phyloP scores from a whole-genome alignment of 2,113 vertebrate genomes.

The Megalops atlanticus region DNA sequence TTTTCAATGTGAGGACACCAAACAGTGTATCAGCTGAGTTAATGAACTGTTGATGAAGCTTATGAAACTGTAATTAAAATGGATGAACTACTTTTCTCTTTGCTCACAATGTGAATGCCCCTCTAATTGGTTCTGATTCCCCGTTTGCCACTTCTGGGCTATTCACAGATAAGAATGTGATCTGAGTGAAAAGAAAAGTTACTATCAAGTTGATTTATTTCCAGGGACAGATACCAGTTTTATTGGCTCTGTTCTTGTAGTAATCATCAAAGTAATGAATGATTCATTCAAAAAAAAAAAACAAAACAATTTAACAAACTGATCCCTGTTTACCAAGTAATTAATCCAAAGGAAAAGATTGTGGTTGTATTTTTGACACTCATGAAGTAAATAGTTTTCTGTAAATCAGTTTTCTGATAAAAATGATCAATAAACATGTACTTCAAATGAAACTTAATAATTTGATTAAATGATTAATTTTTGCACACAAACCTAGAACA shows the following conservation, averaged over 20 bases:
- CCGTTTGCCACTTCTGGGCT: not conserved
- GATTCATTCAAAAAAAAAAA: too few relatives aligned
- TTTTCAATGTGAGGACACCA: too few relatives aligned
- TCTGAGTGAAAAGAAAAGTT: not conserved
- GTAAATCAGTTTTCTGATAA: not conserved
- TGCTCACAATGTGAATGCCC: not conserved
- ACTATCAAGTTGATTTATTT: not conserved
- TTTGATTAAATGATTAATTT: too few relatives aligned
- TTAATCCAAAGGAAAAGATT: not conserved
- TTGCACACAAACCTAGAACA: too few relatives aligned
- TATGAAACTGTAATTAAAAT: too few relatives aligned
- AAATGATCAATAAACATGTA: not conserved
- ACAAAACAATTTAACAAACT: not conserved
- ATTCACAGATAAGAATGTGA: too few relatives aligned
- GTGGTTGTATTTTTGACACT: not conserved
- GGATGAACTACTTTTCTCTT: too few relatives aligned
- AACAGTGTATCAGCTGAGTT: too few relatives aligned
- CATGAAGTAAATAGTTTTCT: not conserved
- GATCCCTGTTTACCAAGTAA: not conserved
- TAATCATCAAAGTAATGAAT: too few relatives aligned
- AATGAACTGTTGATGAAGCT: too few relatives aligned
- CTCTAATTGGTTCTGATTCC: not conserved
- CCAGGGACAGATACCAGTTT: not conserved
- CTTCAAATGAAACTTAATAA: too few relatives aligned
- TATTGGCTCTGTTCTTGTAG: too few relatives aligned